phyloP scores from a whole-genome alignment of 2,888 invertebrate species.

The Drosophila mimetica region DNA sequence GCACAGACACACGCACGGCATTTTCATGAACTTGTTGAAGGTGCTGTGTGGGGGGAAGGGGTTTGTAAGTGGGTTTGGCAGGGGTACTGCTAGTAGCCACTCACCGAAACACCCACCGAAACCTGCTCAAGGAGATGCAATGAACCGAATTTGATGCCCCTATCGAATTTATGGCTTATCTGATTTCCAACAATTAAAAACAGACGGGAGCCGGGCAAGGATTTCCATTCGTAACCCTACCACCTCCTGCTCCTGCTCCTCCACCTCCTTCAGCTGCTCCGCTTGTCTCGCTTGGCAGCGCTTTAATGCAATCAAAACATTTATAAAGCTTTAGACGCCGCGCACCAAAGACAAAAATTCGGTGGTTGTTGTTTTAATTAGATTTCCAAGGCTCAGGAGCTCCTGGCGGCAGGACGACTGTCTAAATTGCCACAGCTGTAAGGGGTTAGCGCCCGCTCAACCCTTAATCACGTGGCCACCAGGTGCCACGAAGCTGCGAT shows the following conservation, averaged over 20 bases:
- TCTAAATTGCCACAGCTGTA: conserved; percentile 75
- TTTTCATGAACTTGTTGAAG: conserved; percentile 48
- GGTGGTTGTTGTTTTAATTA: conserved; percentile 82
- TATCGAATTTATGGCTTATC: conserved; percentile 56
- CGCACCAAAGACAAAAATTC: conserved; percentile 41
- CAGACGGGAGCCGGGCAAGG: conserved; percentile 6
- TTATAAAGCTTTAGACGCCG: conserved; percentile 69
- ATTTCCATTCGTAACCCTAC: background rate
- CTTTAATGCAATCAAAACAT: conserved; percentile 79
- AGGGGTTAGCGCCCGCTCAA: conserved; percentile 61
- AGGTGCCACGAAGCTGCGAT: background rate
- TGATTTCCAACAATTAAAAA: conserved; percentile 59
- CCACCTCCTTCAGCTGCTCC: background rate
- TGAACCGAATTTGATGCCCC: conserved; percentile 45
- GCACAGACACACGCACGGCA: conserved; percentile 11
- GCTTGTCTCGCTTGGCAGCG: conserved; percentile 72
- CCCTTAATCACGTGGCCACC: conserved; percentile 1
- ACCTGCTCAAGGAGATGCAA: conserved; percentile 22
- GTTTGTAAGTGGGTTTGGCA: background rate
- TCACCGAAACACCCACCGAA: background rate
- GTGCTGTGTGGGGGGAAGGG: background rate
- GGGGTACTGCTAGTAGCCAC: background rate
- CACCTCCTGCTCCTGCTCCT: background rate
- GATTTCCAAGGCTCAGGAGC: conserved; percentile 66
- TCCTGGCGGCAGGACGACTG: conserved; percentile 56